phyloP scores from a whole-genome alignment of 2,113 vertebrate genomes.

The Galbula dea region DNA sequence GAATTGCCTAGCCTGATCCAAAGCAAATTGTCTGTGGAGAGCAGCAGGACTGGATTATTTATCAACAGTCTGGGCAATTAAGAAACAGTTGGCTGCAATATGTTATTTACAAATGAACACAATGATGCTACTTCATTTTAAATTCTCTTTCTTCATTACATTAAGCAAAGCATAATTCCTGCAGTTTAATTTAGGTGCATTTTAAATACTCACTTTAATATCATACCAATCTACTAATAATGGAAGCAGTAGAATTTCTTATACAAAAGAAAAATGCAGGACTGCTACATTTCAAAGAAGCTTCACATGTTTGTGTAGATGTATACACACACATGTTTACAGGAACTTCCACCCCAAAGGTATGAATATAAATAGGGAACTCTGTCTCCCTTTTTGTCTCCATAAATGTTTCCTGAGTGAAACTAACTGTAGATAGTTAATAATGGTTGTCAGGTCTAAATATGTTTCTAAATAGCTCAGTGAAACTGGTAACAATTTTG shows the following conservation, averaged over 20 bases:
- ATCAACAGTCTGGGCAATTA: slow-evolving; percentile 94
- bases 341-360: not conserved
- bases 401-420: not conserved
- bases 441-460: not conserved
- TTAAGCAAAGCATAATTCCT: slow-evolving; percentile 65
- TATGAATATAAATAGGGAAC: not conserved
- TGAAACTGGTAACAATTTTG: not conserved
- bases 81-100: slow-evolving; percentile 92
- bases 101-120: slow-evolving; percentile 83
- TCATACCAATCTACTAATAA: slow-evolving; percentile 37
- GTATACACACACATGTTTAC: not conserved
- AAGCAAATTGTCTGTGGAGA: slow-evolving; percentile 88
- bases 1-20: slow-evolving; percentile 87
- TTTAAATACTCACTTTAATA: slow-evolving; percentile 63
- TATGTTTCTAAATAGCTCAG: not conserved
- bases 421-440: not conserved
- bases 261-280: not conserved
- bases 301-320: accelerated
- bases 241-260: slow-evolving; percentile 18
- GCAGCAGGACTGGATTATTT: slow-evolving; percentile 87
- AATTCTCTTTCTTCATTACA: slow-evolving; percentile 73
- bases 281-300: not conserved
- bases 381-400: not conserved
- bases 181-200: slow-evolving; percentile 67
- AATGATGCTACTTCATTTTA: slow-evolving; percentile 72